These are phyloP conservation scores for Pseudochirops cupreus DNA, from an alignment of 2,797 vertebrate species.

Conservation along the genomic window DNA sequence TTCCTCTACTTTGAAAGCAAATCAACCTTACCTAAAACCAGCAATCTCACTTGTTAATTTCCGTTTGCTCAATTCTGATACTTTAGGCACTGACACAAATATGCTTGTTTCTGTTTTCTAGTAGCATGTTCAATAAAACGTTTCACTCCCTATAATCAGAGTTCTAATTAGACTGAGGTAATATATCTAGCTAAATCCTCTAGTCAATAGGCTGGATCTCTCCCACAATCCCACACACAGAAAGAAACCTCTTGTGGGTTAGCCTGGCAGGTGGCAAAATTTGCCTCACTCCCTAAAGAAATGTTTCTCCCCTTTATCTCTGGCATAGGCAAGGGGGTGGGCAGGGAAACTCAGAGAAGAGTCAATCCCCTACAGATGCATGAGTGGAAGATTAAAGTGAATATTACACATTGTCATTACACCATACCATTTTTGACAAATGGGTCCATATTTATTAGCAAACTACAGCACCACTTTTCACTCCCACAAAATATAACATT, in stretches of 20 bases:
- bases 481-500: not conserved
- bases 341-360: not conserved
- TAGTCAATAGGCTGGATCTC: not conserved
- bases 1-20: not conserved
- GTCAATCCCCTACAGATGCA: not conserved
- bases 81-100: not conserved
- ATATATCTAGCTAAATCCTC: not conserved
- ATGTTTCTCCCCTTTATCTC: not conserved
- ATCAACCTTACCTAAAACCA: not conserved
- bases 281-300: not conserved
- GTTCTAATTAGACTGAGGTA: not conserved
- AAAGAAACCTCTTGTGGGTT: not conserved
- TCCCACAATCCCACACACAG: not conserved
- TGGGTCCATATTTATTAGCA: not conserved
- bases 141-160: not conserved
- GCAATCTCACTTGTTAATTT: not conserved
- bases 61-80: not conserved
- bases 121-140: not conserved
- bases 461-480: not conserved
- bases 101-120: not conserved
- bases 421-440: not conserved
- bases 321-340: not conserved
- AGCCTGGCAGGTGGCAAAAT: not conserved
- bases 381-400: not conserved
- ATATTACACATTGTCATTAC: not conserved